Evolutionary conservation across 2,797 vertebrate genomes (phyloP).

Genomic region (Protosalanx chinensis): DNA sequence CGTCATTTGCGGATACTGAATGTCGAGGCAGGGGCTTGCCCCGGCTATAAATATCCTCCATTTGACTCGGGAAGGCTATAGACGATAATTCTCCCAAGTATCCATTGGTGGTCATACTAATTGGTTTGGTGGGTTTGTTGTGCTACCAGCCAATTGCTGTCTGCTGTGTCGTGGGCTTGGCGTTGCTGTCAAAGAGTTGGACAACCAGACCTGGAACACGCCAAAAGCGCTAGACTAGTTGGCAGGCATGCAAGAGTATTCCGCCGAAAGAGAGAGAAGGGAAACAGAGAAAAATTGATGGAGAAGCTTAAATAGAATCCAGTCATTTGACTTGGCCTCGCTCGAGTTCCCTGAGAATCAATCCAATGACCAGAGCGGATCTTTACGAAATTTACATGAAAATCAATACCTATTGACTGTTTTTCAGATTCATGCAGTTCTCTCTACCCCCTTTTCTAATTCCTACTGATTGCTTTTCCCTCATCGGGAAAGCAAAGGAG

Average conservation of each 20-base stretch:
- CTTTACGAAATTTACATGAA: slow-evolving; percentile 60
- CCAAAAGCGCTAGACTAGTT: slow-evolving; percentile 71
- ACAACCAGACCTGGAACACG: slow-evolving; percentile 62
- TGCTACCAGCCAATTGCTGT: slow-evolving; percentile 63
- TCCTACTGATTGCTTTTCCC: slow-evolving; percentile 62
- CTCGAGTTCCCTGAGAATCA: slow-evolving; percentile 42
- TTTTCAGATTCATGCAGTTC: slow-evolving; percentile 60
- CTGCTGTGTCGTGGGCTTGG: slow-evolving; percentile 65
- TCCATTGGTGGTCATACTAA: slow-evolving; percentile 63
- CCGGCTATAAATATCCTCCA: slow-evolving; percentile 61
- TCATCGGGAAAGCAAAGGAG: slow-evolving; percentile 50
- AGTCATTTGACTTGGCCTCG: slow-evolving; percentile 50
- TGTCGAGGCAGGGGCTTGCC: slow-evolving; percentile 28
- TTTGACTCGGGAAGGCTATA: slow-evolving; percentile 55
- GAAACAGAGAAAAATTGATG: slow-evolving; percentile 24
- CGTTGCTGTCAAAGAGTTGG: slow-evolving; percentile 59
- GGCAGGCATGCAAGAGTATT: slow-evolving; percentile 53
- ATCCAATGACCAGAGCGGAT: slow-evolving; percentile 32
- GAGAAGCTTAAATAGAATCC: slow-evolving; percentile 37
- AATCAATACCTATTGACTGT: slow-evolving; percentile 65
- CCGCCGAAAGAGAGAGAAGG: slow-evolving; percentile 16
- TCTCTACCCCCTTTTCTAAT: slow-evolving; percentile 55
- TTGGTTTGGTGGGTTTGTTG: slow-evolving; percentile 67
- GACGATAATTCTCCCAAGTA: slow-evolving; percentile 39
- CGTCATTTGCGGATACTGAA: background rate